Conservation (phyloP, 2,797 vertebrate species). For the Neosalanx taihuensis region DNA sequence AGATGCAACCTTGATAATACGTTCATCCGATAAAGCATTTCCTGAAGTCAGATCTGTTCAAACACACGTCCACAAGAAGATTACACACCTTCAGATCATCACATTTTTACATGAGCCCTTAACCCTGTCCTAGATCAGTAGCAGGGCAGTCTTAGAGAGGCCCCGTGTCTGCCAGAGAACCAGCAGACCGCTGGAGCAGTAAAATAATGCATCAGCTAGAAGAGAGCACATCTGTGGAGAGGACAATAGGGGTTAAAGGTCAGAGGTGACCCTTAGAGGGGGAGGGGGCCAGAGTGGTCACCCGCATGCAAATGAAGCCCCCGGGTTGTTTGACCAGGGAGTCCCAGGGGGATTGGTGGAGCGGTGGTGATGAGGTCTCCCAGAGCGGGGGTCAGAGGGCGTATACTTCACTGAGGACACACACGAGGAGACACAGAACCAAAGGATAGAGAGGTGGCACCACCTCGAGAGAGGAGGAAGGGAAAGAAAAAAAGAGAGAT, state of each 20-base stretch:
- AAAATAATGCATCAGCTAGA: constrained; percentile 32
- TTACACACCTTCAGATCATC: background rate
- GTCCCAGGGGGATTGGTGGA: constrained; percentile 37
- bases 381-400: constrained; percentile 54
- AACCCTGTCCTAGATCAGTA: background rate
- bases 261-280: constrained; percentile 36
- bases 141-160: background rate
- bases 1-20: background rate
- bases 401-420: constrained; percentile 55
- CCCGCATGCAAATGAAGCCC: constrained; percentile 49
- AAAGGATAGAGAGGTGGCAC: background rate
- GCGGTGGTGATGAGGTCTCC: constrained; percentile 46
- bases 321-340: constrained; percentile 43
- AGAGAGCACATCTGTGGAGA: constrained; percentile 20
- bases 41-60: background rate
- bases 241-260: constrained; percentile 35
- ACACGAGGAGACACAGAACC: constrained; percentile 56
- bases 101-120: background rate
- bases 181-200: constrained; percentile 21
- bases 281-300: constrained; percentile 19
- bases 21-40: background rate
- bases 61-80: background rate
- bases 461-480: background rate
- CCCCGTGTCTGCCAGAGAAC: background rate
- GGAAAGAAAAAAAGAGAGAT: background rate